Conservation (phyloP, 2,888 invertebrate genomes). For the Acrobasis repandana region DNA sequence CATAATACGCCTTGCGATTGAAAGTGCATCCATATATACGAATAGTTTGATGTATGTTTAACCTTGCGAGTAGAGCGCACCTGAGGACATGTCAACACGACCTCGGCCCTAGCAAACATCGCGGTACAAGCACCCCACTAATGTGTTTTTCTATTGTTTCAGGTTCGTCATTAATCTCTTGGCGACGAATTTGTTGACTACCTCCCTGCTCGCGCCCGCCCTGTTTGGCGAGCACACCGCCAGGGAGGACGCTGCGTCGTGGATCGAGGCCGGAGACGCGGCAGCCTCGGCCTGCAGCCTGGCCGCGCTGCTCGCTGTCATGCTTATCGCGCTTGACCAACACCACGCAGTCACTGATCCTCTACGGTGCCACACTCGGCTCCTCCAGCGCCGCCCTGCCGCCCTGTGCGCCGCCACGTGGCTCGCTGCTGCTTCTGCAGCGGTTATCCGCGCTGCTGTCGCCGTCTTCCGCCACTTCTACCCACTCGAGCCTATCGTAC, state of each 20-base stretch:
- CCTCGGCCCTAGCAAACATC: constrained; percentile 24
- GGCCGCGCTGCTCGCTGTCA: constrained; percentile 65
- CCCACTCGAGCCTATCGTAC: constrained; percentile 55
- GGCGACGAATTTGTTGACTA: constrained; percentile 76
- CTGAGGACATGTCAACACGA: constrained; percentile 30
- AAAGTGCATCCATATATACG: constrained; percentile 22
- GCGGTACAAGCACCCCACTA: constrained; percentile 27
- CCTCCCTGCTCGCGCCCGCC: constrained; percentile 76
- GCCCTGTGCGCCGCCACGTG: constrained; percentile 80
- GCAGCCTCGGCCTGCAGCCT: constrained; percentile 66
- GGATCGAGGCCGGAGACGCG: constrained; percentile 81
- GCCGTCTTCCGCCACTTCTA: constrained; percentile 59
- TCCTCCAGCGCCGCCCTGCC: constrained; percentile 71
- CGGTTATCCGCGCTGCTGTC: constrained; percentile 61
- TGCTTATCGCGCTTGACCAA: constrained; percentile 79
- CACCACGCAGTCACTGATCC: constrained; percentile 80
- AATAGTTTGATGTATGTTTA: constrained; percentile 20
- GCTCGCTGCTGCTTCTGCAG: constrained; percentile 71
- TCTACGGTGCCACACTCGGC: constrained; percentile 75
- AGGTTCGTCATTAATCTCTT: constrained; percentile 86
- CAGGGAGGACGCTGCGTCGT: constrained; percentile 84
- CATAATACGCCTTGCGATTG: constrained; percentile 4
- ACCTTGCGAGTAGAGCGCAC: constrained; percentile 26
- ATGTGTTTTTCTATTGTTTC: constrained; percentile 62
- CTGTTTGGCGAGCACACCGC: constrained; percentile 83